Percentiles rank a stretch among this genome's conserved stretches.
Evolutionary conservation across 2,888 invertebrate species (phyloP).

Genomic region (Pachycephus smyrnensis): DNA sequence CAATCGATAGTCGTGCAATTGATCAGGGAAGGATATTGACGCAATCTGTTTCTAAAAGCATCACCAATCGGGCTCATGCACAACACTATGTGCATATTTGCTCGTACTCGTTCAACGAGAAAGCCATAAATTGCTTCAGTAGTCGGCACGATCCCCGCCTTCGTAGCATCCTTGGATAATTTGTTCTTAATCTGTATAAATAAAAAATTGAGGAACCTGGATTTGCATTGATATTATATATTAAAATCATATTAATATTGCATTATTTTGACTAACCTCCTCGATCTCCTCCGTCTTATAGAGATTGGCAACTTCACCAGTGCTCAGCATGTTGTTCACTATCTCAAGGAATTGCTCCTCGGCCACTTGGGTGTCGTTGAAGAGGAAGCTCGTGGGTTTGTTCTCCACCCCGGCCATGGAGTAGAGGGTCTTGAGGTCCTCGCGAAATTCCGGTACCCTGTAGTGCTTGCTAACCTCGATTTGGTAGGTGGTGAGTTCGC

Average conservation of each 20-base stretch:
- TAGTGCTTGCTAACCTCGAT: slow-evolving; percentile 86
- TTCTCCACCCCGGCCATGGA: slow-evolving; percentile 79
- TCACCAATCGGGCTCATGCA: slow-evolving; percentile 93
- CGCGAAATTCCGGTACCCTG: slow-evolving; percentile 80
- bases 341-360: slow-evolving; percentile 90
- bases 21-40: slow-evolving; percentile 89
- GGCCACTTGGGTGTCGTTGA: slow-evolving; percentile 87
- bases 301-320: slow-evolving; percentile 90
- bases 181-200: slow-evolving; percentile 72
- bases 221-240: neutral
- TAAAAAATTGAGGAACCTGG: neutral
- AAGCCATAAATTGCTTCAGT: slow-evolving; percentile 80
- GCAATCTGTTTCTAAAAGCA: slow-evolving; percentile 83
- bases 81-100: slow-evolving; percentile 83
- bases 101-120: slow-evolving; percentile 81
- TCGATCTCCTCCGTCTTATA: slow-evolving; percentile 91
- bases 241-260: neutral
- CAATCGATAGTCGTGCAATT: slow-evolving; percentile 92
- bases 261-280: slow-evolving; percentile 71
- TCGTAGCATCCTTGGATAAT: slow-evolving; percentile 72
- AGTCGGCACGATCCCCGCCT: slow-evolving; percentile 72
- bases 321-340: slow-evolving; percentile 88
- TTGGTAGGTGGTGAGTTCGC: slow-evolving; percentile 82
- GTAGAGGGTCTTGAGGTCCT: slow-evolving; percentile 84
- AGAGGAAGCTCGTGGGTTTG: slow-evolving; percentile 83